A percentile compares a stretch with the other conserved stretches of the same genome.
Evolutionary conservation across 2,113 vertebrate genomes (phyloP).

Genomic region (Siniperca chuatsi): DNA sequence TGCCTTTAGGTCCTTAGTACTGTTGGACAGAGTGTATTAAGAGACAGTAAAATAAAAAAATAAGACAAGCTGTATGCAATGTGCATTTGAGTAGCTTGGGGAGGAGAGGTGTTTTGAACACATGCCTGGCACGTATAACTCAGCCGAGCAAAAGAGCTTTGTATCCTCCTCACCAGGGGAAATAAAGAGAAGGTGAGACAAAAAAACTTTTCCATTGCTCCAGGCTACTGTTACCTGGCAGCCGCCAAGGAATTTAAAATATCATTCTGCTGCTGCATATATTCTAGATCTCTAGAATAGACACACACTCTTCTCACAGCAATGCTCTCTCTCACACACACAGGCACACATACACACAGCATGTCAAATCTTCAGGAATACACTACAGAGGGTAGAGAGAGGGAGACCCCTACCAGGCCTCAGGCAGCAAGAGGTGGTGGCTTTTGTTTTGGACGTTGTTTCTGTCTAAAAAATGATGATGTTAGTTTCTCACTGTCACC

Average conservation of each 20-base stretch:
- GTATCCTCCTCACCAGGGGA: slow-evolving; percentile 82
- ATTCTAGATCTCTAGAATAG: slow-evolving; percentile 68
- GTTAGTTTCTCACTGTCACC: slow-evolving; percentile 80
- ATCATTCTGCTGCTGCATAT: slow-evolving; percentile 78
- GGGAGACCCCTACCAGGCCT: slow-evolving; percentile 58
- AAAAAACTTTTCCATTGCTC: slow-evolving; percentile 81
- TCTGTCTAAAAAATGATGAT: slow-evolving; percentile 69
- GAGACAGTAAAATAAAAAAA: slow-evolving; percentile 31
- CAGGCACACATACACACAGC: slow-evolving; percentile 16
- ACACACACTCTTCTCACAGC: slow-evolving; percentile 48
- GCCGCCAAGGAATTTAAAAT: slow-evolving; percentile 82
- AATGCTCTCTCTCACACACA: slow-evolving; percentile 33
- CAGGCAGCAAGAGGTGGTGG: slow-evolving; percentile 57
- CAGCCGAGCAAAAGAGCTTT: slow-evolving; percentile 79
- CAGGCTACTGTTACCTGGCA: slow-evolving; percentile 81
- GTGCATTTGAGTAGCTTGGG: slow-evolving; percentile 61
- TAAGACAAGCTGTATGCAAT: slow-evolving; percentile 43
- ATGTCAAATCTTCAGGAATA: slow-evolving; percentile 62
- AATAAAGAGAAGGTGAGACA: slow-evolving; percentile 84
- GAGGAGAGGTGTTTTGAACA: slow-evolving; percentile 68
- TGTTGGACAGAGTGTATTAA: slow-evolving; percentile 52
- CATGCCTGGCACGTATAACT: slow-evolving; percentile 82
- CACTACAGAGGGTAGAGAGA: slow-evolving; percentile 39
- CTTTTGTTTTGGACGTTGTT: slow-evolving; percentile 69
- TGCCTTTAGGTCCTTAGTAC: slow-evolving; percentile 45